Conservation (phyloP, 2,888 invertebrate genomes). For the Leucozona laternaria region DNA sequence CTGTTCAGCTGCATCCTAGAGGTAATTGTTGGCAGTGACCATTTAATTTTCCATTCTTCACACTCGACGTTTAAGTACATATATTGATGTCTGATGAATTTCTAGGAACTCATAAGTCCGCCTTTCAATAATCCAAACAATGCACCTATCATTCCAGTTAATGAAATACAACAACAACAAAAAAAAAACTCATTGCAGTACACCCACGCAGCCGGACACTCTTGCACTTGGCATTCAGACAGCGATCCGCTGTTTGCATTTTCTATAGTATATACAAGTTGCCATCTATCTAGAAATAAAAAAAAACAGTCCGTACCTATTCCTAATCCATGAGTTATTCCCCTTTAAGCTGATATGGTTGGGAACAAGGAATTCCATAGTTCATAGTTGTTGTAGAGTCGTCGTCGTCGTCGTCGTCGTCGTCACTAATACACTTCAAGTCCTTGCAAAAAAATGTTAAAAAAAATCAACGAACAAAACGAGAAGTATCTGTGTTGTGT, state of each 20-base stretch:
- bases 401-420: not conserved
- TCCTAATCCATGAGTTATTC: constrained; percentile 14
- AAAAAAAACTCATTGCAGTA: not conserved
- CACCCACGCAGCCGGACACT: constrained; percentile 75
- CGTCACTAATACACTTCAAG: constrained; percentile 58
- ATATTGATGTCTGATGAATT: constrained; percentile 41
- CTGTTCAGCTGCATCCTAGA: constrained; percentile 30
- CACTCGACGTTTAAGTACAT: constrained; percentile 23
- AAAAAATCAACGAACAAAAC: not conserved
- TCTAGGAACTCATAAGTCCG: constrained; percentile 55
- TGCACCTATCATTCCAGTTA: constrained; percentile 43
- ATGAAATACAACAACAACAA: not conserved
- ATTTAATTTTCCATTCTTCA: constrained; percentile 35
- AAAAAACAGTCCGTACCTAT: constrained; percentile 15
- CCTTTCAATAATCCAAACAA: constrained; percentile 51
- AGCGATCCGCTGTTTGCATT: constrained; percentile 37
- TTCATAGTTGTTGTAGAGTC: not conserved
- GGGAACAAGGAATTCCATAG: constrained; percentile 24
- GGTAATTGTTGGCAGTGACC: too few species aligned
- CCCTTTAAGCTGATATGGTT: constrained; percentile 17
- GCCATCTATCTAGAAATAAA: constrained; percentile 31
- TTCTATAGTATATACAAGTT: constrained; percentile 6
- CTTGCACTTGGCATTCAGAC: constrained; percentile 65
- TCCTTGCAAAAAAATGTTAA: constrained; percentile 6
- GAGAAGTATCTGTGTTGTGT: constrained; percentile 33